Evolutionary conservation across 2,888 invertebrate genomes (phyloP).

Genomic region (Peribatodes rhomboidaria): DNA sequence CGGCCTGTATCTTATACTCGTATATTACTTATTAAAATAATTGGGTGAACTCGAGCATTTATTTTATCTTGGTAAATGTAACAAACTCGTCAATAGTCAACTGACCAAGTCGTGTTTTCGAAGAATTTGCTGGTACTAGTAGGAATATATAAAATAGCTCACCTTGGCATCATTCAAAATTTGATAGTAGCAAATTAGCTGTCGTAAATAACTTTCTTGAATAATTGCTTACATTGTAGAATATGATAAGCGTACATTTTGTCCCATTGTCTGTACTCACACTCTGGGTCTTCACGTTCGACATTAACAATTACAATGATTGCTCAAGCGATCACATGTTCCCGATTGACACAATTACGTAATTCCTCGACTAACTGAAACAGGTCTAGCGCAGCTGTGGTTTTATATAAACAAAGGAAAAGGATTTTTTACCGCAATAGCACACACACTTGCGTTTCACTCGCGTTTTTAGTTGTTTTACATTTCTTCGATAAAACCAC

Average conservation of each 20-base stretch:
- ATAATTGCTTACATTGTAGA: neutral
- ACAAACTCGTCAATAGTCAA: conserved; percentile 6
- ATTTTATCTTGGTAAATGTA: neutral
- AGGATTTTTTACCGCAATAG: conserved; percentile 2
- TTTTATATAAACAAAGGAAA: conserved; percentile 2
- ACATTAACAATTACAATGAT: conserved; percentile 36
- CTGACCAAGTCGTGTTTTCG: neutral
- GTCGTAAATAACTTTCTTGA: neutral
- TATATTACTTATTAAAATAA: neutral
- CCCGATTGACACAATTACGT: conserved; percentile 58
- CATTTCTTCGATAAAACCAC: no score
- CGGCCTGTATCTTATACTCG: no score
- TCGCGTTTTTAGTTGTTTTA: no score
- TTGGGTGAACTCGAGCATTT: neutral
- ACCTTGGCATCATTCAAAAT: conserved; percentile 13
- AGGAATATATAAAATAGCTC: conserved; percentile 2
- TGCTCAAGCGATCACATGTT: conserved; percentile 62
- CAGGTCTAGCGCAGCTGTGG: conserved; percentile 6
- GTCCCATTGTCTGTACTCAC: neutral
- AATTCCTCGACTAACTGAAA: conserved; percentile 19
- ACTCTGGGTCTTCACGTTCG: conserved; percentile 7
- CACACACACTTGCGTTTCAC: neutral
- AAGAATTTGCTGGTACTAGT: conserved; percentile 7
- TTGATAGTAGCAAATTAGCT: neutral
- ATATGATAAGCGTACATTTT: neutral